Evolutionary conservation across 2,113 vertebrate species (phyloP).

Genomic region (Leucoraja erinaceus): DNA sequence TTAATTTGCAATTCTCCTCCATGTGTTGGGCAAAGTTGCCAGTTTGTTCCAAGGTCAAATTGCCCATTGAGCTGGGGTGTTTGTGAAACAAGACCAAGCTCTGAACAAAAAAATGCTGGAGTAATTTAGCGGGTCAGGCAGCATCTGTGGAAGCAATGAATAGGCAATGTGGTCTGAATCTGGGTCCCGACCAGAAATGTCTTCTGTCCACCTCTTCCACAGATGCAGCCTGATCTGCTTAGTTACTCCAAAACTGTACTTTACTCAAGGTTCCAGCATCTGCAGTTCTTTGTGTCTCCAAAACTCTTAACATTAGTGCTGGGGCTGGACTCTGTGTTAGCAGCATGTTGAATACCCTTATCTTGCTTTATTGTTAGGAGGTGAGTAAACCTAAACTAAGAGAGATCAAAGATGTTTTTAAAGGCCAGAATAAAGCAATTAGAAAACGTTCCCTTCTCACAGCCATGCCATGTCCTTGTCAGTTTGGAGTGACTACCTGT

Average conservation of each 20-base stretch:
- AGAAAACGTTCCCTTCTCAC: no score
- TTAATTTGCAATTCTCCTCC: background rate
- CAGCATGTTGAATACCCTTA: background rate
- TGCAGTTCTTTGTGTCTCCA: no score
- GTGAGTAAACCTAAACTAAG: no score
- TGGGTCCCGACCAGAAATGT: no score
- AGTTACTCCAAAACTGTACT: background rate
- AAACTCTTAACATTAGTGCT: background rate
- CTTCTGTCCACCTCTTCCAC: no score
- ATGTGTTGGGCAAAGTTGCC: background rate
- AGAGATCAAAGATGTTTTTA: background rate
- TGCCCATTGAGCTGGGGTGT: background rate
- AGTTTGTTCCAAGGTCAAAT: background rate
- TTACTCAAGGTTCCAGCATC: no score
- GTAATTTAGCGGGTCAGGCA: no score
- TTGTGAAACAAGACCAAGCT: no score
- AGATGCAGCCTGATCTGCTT: background rate
- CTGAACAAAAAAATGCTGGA: no score
- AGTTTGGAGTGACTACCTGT: background rate
- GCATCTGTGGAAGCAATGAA: no score
- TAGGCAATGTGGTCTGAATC: no score
- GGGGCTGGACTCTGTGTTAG: slow-evolving; percentile 1
- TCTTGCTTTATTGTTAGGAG: background rate
- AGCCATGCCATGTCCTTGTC: background rate
- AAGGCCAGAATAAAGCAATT: background rate